These are phyloP conservation scores for Venustoraphidia nigricollis DNA, from an alignment of 2,888 invertebrate genomes.

Conservation along the genomic window DNA sequence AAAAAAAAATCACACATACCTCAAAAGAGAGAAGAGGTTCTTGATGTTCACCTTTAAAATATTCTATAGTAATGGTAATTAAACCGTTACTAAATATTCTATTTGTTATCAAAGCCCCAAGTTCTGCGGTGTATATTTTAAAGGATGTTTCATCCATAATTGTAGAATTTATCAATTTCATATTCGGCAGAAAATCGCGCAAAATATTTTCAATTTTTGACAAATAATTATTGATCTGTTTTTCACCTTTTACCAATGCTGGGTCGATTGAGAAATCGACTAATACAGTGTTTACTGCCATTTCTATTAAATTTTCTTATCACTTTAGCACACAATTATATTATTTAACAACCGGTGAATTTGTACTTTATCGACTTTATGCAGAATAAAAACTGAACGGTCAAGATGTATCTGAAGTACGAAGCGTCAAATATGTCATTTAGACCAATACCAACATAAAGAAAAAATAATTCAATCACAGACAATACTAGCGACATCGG, in stretches of 20 bases:
- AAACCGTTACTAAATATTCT: slow-evolving; percentile 61
- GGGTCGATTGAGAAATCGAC: slow-evolving; percentile 67
- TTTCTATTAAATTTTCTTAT: slow-evolving; percentile 19
- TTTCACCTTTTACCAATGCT: slow-evolving; percentile 46
- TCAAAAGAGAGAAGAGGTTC: slow-evolving; percentile 59
- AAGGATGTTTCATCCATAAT: slow-evolving; percentile 54
- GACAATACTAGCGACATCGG: no score
- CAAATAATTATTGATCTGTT: slow-evolving; percentile 47
- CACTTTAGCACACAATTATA: not conserved
- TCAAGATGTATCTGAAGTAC: no score
- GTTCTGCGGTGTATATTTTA: slow-evolving; percentile 53
- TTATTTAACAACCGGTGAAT: no score
- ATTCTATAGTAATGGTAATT: slow-evolving; percentile 70
- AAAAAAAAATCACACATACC: slow-evolving; percentile 40
- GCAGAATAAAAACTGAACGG: no score
- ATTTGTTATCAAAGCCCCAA: slow-evolving; percentile 51
- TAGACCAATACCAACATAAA: no score
- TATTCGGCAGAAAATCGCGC: slow-evolving; percentile 52
- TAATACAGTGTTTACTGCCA: slow-evolving; percentile 67
- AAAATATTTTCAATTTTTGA: slow-evolving; percentile 52
- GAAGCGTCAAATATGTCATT: no score
- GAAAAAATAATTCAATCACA: no score
- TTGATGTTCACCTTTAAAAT: slow-evolving; percentile 59
- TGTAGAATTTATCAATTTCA: slow-evolving; percentile 51
- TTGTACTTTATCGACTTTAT: no score